Evolutionary conservation across 1,140 invertebrate species (phyloP).

Genomic region (Achatina immaculata): DNA sequence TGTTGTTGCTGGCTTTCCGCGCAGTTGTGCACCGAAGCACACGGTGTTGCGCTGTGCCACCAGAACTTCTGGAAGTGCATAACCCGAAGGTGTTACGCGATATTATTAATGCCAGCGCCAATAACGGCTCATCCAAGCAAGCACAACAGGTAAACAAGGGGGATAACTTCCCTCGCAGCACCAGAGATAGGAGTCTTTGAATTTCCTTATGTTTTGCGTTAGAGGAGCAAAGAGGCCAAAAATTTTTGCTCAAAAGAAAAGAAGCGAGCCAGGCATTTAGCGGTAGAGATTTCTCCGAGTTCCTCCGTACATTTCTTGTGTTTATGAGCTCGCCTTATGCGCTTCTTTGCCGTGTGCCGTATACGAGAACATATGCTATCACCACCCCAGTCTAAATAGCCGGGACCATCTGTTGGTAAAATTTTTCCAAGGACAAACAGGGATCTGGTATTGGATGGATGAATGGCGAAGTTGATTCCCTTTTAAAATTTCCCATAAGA

Average conservation of each 20-base stretch:
- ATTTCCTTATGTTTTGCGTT: conserved; percentile 3
- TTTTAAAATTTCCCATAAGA: neutral
- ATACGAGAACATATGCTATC: neutral
- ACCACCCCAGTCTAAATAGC: neutral
- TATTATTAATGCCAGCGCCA: conserved; percentile 3
- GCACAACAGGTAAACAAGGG: conserved; percentile 9
- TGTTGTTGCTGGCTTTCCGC: neutral
- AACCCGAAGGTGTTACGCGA: conserved; percentile 4
- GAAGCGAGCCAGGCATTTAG: neutral
- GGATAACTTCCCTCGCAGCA: neutral
- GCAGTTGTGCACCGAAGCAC: conserved; percentile 3
- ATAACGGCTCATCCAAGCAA: neutral
- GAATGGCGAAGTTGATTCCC: neutral
- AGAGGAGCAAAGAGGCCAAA: neutral
- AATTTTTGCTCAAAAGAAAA: neutral
- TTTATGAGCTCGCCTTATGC: conserved; percentile 1
- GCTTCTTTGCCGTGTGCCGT: conserved; percentile 1
- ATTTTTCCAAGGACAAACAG: neutral
- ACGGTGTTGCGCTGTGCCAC: neutral
- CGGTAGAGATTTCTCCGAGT: neutral
- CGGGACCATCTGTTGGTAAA: conserved; percentile 9
- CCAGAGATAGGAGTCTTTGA: neutral
- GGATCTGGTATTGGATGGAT: neutral
- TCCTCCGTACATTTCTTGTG: neutral
- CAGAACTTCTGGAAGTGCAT: neutral